Evolutionary conservation across 2,888 invertebrate species (phyloP).

Genomic region (Folsomia candida): DNA sequence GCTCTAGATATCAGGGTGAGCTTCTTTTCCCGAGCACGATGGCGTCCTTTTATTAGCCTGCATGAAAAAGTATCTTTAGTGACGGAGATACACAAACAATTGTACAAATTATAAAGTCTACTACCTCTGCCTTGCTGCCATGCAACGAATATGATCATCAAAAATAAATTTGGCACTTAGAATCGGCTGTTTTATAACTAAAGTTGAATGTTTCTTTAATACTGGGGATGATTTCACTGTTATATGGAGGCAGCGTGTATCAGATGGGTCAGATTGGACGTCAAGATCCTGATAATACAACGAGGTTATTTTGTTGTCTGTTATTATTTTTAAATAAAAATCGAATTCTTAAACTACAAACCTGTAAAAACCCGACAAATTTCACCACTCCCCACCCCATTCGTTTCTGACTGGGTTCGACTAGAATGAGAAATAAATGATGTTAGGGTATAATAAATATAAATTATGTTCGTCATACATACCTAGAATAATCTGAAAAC

Average conservation of each 20-base stretch:
- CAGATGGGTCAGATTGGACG: slow-evolving; percentile 91
- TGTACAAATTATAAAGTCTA: slow-evolving; percentile 3
- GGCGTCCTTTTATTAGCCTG: slow-evolving; percentile 68
- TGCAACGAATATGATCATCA: slow-evolving; percentile 97
- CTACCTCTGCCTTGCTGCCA: slow-evolving; percentile 96
- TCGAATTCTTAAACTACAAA: not conserved
- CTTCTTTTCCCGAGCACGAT: slow-evolving; percentile 93
- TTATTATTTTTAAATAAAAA: not conserved
- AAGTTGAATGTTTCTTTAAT: slow-evolving; percentile 17
- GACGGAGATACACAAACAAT: not conserved
- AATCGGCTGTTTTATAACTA: slow-evolving; percentile 62
- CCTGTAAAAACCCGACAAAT: slow-evolving; percentile 84
- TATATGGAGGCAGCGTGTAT: slow-evolving; percentile 90
- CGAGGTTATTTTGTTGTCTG: not conserved
- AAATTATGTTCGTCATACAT: no score
- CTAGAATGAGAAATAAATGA: no score
- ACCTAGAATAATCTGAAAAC: slow-evolving; percentile 89
- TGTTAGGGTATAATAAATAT: no score
- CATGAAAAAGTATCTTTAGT: no score
- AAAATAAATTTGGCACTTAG: slow-evolving; percentile 90
- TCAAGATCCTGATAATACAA: slow-evolving; percentile 76
- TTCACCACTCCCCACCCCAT: slow-evolving; percentile 98
- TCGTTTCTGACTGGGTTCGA: slow-evolving; percentile 91
- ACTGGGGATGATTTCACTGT: slow-evolving; percentile 71
- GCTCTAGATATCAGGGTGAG: slow-evolving; percentile 75